Evolutionary conservation across 2,888 invertebrate genomes (phyloP).

Genomic region (Abscondita cerata): DNA sequence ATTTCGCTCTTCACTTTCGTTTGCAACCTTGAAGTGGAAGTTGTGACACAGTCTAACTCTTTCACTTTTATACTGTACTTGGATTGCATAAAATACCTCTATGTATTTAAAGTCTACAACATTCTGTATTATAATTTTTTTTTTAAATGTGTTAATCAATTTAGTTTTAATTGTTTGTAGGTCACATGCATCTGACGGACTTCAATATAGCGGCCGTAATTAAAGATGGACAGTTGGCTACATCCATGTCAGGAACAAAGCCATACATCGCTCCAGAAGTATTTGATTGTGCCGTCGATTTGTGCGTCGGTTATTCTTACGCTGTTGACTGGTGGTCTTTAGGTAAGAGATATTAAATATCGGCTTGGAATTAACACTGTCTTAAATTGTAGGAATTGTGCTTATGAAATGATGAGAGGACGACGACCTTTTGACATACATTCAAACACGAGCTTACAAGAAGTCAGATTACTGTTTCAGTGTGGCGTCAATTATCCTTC

Average conservation of each 20-base stretch:
- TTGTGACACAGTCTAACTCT: too few species aligned
- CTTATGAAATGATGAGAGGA: constrained; percentile 77
- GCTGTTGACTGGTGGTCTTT: constrained; percentile 87
- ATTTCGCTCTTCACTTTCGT: too few species aligned
- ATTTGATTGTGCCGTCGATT: constrained; percentile 74
- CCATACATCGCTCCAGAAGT: constrained; percentile 89
- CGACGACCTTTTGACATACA: constrained; percentile 78
- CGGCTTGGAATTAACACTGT: not conserved
- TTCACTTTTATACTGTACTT: too few species aligned
- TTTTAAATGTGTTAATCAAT: too few species aligned
- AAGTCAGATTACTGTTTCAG: constrained; percentile 69
- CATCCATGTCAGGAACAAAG: constrained; percentile 85
- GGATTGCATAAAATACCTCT: too few species aligned
- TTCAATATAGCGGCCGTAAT: constrained; percentile 85
- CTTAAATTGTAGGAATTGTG: constrained; percentile 62
- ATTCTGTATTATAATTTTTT: too few species aligned
- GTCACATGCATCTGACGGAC: constrained; percentile 86
- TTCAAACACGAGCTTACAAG: constrained; percentile 70
- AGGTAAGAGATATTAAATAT: constrained; percentile 51
- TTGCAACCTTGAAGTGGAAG: too few species aligned
- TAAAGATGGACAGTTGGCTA: constrained; percentile 70
- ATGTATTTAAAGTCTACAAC: too few species aligned
- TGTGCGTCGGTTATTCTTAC: constrained; percentile 72
- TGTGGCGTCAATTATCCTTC: constrained; percentile 63
- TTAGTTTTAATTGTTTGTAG: constrained; percentile 56